Evolutionary conservation across 2,113 vertebrate genomes (phyloP).

Genomic region (Zosterops borbonicus): DNA sequence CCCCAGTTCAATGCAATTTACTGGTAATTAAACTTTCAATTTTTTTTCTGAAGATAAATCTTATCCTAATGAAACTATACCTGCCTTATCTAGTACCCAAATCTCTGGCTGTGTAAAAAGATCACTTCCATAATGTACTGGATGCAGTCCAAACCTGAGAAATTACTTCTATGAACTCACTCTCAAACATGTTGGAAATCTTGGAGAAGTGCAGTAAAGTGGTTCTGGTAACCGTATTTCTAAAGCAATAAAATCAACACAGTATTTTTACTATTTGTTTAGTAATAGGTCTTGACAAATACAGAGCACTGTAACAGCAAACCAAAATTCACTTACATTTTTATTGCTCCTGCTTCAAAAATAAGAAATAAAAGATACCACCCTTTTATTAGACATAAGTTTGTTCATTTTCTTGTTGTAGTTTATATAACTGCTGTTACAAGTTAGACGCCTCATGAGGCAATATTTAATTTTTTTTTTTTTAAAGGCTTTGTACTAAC

Average conservation of each 20-base stretch:
- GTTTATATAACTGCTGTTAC: not conserved
- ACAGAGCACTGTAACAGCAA: not conserved
- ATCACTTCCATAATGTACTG: not conserved
- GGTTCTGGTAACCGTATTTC: not conserved
- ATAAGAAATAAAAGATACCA: not conserved
- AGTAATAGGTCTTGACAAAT: not conserved
- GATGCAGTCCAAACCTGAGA: not conserved
- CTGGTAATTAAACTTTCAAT: not conserved
- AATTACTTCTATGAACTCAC: not conserved
- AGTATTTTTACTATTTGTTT: constrained; percentile 37
- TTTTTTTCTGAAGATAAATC: not conserved
- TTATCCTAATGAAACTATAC: not conserved
- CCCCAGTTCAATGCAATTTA: not conserved
- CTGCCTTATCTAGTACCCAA: not conserved
- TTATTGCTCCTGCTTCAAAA: not conserved
- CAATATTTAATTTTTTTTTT: too few species aligned
- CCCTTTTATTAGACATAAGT: not conserved
- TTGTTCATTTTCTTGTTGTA: not conserved
- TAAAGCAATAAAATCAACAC: constrained; percentile 36
- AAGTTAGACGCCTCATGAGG: not conserved
- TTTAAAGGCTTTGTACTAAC: too few species aligned
- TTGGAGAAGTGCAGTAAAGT: not conserved
- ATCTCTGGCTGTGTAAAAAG: not conserved
- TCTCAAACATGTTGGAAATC: not conserved
- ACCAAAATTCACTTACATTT: constrained; percentile 24